Conservation (phyloP, 1,140 invertebrate species). For the Leptinotarsa texana region DNA sequence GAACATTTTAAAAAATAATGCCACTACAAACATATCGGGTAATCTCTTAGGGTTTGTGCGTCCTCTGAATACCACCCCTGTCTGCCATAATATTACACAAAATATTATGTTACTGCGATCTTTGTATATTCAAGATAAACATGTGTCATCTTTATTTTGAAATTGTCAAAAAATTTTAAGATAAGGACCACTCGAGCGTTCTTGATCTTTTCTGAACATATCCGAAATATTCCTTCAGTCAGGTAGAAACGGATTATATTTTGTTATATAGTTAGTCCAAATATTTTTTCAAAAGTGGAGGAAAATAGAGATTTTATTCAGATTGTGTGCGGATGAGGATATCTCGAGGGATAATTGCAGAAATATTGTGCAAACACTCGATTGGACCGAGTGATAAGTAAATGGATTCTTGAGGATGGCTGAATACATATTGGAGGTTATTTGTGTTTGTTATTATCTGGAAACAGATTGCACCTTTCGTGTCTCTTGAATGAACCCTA, state of each 20-base stretch:
- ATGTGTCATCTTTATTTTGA: conserved; percentile 29
- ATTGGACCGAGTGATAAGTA: conserved; percentile 13
- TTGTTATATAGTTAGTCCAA: conserved; percentile 17
- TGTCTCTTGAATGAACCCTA: background rate
- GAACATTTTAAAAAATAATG: conserved; percentile 32
- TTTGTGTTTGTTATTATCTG: conserved; percentile 8
- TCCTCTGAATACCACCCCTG: conserved; percentile 11
- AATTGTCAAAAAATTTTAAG: conserved; percentile 32
- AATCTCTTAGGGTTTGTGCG: conserved; percentile 25
- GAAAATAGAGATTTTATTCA: conserved; percentile 27
- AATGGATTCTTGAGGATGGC: conserved; percentile 16
- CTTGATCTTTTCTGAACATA: background rate
- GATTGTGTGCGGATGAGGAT: conserved; percentile 16
- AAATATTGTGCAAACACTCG: conserved; percentile 22
- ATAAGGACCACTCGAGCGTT: conserved; percentile 30
- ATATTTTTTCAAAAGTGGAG: conserved; percentile 23
- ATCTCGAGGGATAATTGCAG: conserved; percentile 14
- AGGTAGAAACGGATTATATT: conserved; percentile 28
- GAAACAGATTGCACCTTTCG: background rate
- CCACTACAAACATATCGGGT: conserved; percentile 32
- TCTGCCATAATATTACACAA: conserved; percentile 33
- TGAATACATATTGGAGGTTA: background rate
- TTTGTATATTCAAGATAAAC: conserved; percentile 33
- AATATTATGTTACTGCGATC: conserved; percentile 35
- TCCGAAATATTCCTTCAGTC: conserved; percentile 9